Base-by-base conservation (phyloP, 2,888 invertebrate species). In the Plagodis dolabraria region DNA sequence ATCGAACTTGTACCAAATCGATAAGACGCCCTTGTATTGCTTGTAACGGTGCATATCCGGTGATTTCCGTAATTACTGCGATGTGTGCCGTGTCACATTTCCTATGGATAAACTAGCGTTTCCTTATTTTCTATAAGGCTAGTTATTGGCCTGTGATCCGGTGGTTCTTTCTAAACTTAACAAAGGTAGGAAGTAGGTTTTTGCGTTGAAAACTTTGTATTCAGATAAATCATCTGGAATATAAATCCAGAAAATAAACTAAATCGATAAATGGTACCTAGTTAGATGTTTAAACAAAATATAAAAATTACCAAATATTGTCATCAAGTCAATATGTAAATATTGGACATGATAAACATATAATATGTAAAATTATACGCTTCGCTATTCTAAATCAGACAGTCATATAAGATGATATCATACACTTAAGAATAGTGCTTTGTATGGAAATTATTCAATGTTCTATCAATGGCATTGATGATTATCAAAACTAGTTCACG, bases 1-100 rank as follows among this genome's bases (percentile, higher is more conserved):
- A 68, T 68, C 71, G 74, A 84, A 85, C 80, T 80, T 81, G 84
- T 74, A 77, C 82, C 74, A 79, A 78, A 82, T 85, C 72, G 85
- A 85, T 86, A 87, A 86, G 76, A 60, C 70, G 82, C 72, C 82
- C 83, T 84, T 83, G 82, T 69, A 60, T 49, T 64, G 63, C 57
- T 60, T 55, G 57, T 72, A 72, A 75, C 73, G 70, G 70, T 61
- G 35, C 54, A 66, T 74, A 75, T 76, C 75, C 60, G 60, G 53
- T n/a, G 43, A 49, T 61, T 57, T 56, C 56, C 64, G 65, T 61
- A 74, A 76, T 78, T 75, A 74, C 64, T 64, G 63, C 43, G 59
- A 69, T 63, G 60, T 65, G 59, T 69, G 68, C 69, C 71, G 71
- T 36, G 36, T 36, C 67, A 69, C 66, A 70, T 74, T 73, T 74